phyloP scores from a whole-genome alignment of 2,888 invertebrate species.

The Cyclophora albipunctata region DNA sequence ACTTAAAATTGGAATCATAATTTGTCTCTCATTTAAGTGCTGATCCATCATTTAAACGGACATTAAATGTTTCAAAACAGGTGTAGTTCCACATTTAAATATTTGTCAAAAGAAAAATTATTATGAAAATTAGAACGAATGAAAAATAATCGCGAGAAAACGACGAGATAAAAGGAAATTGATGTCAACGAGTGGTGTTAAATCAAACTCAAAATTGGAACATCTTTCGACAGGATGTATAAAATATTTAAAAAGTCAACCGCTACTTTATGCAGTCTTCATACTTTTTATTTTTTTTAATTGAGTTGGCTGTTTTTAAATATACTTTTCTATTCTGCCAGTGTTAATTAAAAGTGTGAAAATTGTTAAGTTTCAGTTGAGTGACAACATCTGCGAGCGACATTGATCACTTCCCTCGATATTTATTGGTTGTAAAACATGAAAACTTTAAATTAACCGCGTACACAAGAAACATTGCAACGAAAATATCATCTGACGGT shows the following conservation, averaged over 20 bases:
- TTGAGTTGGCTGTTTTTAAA: too few species aligned
- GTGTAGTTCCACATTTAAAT: slow-evolving; percentile 27
- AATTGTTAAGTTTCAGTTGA: too few species aligned
- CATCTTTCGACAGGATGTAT: slow-evolving; percentile 67
- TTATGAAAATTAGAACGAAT: slow-evolving; percentile 32
- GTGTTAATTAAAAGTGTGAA: too few species aligned
- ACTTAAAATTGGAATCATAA: slow-evolving; percentile 3
- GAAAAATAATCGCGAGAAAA: slow-evolving; percentile 45
- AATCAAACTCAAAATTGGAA: slow-evolving; percentile 72
- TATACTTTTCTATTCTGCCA: too few species aligned
- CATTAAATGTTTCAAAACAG: slow-evolving; percentile 13
- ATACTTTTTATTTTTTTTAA: slow-evolving; percentile 25
- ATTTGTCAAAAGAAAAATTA: slow-evolving; percentile 40
- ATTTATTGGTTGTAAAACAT: slow-evolving; percentile 64
- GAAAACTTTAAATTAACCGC: slow-evolving; percentile 27
- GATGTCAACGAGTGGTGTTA: slow-evolving; percentile 60
- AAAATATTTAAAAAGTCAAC: slow-evolving; percentile 56
- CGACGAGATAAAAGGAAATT: slow-evolving; percentile 60
- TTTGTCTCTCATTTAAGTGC: slow-evolving; percentile 2
- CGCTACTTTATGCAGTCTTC: slow-evolving; percentile 21
- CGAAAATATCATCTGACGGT: slow-evolving; percentile 28
- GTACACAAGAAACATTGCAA: slow-evolving; percentile 31
- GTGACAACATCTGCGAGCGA: too few species aligned
- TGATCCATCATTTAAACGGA: slow-evolving; percentile 4
- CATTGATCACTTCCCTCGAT: slow-evolving; percentile 30